Evolutionary conservation across 2,888 invertebrate species (phyloP).

Genomic region (Neria commutata): DNA sequence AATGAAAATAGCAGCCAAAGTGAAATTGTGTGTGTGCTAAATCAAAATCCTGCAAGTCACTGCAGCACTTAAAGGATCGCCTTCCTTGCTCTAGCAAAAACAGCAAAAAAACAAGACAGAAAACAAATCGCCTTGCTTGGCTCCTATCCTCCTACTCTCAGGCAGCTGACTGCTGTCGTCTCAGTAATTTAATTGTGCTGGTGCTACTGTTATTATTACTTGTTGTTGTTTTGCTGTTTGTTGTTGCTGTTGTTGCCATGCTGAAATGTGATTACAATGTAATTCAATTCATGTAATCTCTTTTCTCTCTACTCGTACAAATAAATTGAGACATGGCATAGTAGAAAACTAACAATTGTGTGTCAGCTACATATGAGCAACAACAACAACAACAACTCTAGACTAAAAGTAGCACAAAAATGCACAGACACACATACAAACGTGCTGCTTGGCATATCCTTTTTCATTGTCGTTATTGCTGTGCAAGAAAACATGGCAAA

Average conservation of each 20-base stretch:
- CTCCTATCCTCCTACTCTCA: too few species aligned
- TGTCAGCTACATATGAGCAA: not conserved
- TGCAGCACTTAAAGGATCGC: too few species aligned
- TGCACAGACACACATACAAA: not conserved
- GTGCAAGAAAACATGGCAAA: slow-evolving; percentile 8
- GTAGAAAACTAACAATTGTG: not conserved
- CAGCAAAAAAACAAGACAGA: too few species aligned
- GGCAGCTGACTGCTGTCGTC: too few species aligned
- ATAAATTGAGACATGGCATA: slow-evolving; percentile 20
- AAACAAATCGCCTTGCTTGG: too few species aligned
- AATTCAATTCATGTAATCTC: slow-evolving; percentile 24
- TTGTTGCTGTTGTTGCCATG: slow-evolving; percentile 6
- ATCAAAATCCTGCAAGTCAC: too few species aligned
- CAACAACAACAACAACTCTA: slow-evolving; percentile 2
- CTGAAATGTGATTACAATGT: slow-evolving; percentile 24
- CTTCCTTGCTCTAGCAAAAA: too few species aligned
- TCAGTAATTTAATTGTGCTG: slow-evolving; percentile 21
- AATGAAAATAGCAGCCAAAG: too few species aligned
- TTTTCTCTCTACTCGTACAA: slow-evolving; percentile 13
- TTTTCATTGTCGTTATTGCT: slow-evolving; percentile 2
- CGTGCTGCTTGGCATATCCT: not conserved
- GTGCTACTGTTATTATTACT: not conserved
- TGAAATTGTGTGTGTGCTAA: too few species aligned
- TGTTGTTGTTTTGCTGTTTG: not conserved
- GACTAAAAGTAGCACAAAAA: too few species aligned